Conservation (phyloP, 2,888 invertebrate genomes). For the Rhodophaea formosa region DNA sequence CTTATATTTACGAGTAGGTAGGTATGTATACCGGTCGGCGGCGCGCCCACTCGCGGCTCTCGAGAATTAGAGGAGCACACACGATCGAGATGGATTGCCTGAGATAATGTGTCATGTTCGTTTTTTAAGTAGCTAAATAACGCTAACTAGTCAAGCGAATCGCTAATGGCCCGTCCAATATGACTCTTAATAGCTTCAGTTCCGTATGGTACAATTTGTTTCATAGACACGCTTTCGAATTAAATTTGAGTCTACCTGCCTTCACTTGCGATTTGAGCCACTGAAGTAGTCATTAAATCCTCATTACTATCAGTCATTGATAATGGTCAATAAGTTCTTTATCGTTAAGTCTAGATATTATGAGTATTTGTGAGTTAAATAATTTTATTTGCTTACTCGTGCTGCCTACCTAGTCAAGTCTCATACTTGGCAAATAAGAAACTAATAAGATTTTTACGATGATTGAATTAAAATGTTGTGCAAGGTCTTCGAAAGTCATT, state of each 20-base stretch:
- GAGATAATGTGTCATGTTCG: constrained; percentile 68
- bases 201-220: constrained; percentile 26
- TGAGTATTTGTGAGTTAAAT: background rate
- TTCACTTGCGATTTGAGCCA: background rate
- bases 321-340: background rate
- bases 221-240: constrained; percentile 3
- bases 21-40: constrained; percentile 46
- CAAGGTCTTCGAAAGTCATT: too few species aligned
- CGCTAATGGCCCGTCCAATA: constrained; percentile 57
- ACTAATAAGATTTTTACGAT: background rate
- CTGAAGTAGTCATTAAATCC: background rate
- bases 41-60: constrained; percentile 63
- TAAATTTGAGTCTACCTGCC: background rate
- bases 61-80: constrained; percentile 62
- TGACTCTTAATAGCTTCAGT: constrained; percentile 39
- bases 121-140: constrained; percentile 64
- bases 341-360: background rate
- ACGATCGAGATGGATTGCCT: constrained; percentile 62
- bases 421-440: background rate
- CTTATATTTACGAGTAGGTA: constrained; percentile 62
- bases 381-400: background rate
- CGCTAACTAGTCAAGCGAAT: constrained; percentile 52
- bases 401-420: background rate
- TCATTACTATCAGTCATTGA: too few species aligned
- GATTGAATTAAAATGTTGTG: too few species aligned